Conservation (phyloP, 2,888 invertebrate genomes). For the Tachina grossa region DNA sequence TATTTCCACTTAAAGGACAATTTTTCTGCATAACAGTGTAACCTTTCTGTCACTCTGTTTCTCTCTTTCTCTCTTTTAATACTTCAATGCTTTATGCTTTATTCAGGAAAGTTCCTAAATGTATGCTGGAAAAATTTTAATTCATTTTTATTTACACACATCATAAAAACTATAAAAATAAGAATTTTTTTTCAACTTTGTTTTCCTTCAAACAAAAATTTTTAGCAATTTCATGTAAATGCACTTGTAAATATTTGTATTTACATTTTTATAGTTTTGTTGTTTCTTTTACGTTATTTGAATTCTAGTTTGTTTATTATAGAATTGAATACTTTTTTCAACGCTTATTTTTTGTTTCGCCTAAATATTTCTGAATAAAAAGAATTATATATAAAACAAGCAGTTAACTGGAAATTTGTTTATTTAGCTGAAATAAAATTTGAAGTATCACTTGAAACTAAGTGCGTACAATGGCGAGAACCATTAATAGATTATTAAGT, state of each 20-base stretch:
- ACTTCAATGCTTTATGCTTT: too few species aligned
- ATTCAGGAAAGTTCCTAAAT: too few species aligned
- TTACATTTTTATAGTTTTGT: conserved; percentile 18
- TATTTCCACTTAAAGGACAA: too few species aligned
- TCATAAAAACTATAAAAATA: too few species aligned
- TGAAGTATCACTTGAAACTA: neutral
- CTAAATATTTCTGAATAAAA: neutral
- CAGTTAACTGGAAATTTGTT: conserved; percentile 7
- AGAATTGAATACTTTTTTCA: neutral
- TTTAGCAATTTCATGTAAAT: conserved; percentile 12
- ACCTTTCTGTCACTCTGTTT: too few species aligned
- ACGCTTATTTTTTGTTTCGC: neutral
- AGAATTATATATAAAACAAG: neutral
- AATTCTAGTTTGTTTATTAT: neutral
- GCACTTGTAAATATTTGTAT: conserved; percentile 2
- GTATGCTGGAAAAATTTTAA: too few species aligned
- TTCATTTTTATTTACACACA: too few species aligned
- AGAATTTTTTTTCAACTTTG: conserved; percentile 2
- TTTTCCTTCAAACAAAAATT: neutral
- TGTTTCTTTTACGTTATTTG: neutral
- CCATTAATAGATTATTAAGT: too few species aligned
- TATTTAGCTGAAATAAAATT: conserved; percentile 30
- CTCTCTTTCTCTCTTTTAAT: too few species aligned
- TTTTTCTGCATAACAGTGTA: too few species aligned
- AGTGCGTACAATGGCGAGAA: too few species aligned